These are phyloP conservation scores for Callopanchax toddi DNA, from an alignment of 2,113 vertebrate species.

Conservation along the genomic window DNA sequence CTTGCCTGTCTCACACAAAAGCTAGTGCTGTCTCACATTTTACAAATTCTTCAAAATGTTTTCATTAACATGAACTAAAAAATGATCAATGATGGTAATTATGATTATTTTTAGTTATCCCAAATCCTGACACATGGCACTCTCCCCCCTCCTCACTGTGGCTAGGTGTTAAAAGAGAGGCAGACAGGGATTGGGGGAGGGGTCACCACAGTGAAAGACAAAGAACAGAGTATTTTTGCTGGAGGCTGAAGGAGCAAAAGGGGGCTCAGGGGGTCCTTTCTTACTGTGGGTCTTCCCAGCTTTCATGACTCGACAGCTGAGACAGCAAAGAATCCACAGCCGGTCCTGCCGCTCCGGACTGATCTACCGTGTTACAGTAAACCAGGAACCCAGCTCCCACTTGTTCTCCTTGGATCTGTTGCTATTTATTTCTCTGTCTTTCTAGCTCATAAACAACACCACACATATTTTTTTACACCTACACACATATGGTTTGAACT, in stretches of 20 bases:
- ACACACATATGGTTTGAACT: conserved; percentile 24
- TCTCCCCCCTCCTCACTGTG: conserved; percentile 22
- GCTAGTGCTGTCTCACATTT: conserved; percentile 24
- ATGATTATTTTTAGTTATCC: conserved; percentile 35
- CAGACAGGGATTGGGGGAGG: conserved; percentile 74
- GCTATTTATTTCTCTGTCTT: conserved; percentile 22
- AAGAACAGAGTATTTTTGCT: conserved; percentile 74
- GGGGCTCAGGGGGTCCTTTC: conserved; percentile 45
- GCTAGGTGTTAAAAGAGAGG: conserved; percentile 75
- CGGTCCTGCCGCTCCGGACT: conserved; percentile 5
- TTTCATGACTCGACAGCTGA: conserved; percentile 64
- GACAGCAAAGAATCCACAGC: conserved; percentile 47
- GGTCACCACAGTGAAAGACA: conserved; percentile 75
- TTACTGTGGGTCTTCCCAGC: conserved; percentile 50
- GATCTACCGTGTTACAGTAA: conserved; percentile 42
- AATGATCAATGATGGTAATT: background rate
- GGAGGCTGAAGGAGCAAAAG: conserved; percentile 49
- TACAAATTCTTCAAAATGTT: background rate
- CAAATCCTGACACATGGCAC: conserved; percentile 55
- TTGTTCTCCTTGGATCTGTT: conserved; percentile 20
- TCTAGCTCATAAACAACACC: conserved; percentile 16
- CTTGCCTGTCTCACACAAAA: conserved; percentile 26
- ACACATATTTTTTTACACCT: conserved; percentile 9
- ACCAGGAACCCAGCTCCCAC: conserved; percentile 13
- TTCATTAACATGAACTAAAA: conserved; percentile 7